phyloP scores from a whole-genome alignment of 1,140 invertebrate species.

The Thaumetopoea pityocampa region DNA sequence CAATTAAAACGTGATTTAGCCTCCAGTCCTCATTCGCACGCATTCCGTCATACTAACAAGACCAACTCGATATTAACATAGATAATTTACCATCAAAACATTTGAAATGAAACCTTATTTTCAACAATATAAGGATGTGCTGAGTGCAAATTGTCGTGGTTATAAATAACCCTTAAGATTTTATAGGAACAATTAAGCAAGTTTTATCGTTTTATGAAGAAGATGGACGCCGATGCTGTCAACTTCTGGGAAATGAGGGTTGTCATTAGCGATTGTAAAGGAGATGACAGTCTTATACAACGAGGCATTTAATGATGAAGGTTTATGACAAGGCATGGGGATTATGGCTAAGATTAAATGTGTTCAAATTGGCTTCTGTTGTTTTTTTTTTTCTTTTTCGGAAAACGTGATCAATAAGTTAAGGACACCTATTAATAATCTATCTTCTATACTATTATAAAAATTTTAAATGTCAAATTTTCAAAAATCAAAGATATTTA shows the following conservation, averaged over 20 bases:
- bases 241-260: slow-evolving; percentile 48
- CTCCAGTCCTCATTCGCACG: slow-evolving; percentile 22
- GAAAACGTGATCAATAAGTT: too few species aligned
- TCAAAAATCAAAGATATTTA: too few species aligned
- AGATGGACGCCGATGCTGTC: slow-evolving; percentile 38
- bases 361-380: too few species aligned
- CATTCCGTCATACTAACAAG: slow-evolving; percentile 43
- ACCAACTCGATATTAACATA: slow-evolving; percentile 4
- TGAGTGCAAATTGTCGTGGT: not conserved
- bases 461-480: too few species aligned
- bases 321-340: not conserved
- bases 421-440: too few species aligned
- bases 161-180: slow-evolving; percentile 23
- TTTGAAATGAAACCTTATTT: slow-evolving; percentile 5
- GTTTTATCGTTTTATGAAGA: slow-evolving; percentile 63
- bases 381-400: too few species aligned
- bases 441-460: too few species aligned
- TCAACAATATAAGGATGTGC: not conserved
- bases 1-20: slow-evolving; percentile 23
- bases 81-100: slow-evolving; percentile 1
- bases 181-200: slow-evolving; percentile 57
- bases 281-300: slow-evolving; percentile 47
- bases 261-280: slow-evolving; percentile 59
- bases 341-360: too few species aligned
- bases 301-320: not conserved